Conservation (phyloP, 2,797 vertebrate genomes). For the Varecia variegata region DNA sequence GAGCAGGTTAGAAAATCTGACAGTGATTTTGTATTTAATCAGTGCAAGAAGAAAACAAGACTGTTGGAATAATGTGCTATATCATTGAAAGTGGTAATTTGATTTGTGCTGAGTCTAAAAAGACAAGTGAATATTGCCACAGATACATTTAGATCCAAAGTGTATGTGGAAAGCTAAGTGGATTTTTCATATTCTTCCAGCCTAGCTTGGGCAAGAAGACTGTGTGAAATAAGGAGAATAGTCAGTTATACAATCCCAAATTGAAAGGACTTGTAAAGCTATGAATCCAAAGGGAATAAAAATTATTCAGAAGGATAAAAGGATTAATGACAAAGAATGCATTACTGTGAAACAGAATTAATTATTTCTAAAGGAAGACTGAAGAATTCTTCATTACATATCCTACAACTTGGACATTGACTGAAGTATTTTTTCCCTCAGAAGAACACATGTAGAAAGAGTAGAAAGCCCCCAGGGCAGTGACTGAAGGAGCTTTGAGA, state of each 20-base stretch:
- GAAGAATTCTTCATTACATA: neutral
- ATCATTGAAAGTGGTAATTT: neutral
- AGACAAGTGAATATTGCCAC: neutral
- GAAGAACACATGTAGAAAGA: neutral
- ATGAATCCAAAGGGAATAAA: neutral
- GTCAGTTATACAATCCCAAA: neutral
- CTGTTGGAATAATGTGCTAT: neutral
- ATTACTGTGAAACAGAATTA: neutral
- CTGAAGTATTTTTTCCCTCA: neutral
- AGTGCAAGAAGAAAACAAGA: neutral
- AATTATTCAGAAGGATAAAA: neutral
- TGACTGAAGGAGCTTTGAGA: neutral
- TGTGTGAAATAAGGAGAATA: neutral
- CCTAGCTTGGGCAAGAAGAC: neutral
- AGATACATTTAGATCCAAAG: neutral
- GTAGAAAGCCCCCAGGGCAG: rapidly evolving
- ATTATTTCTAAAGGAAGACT: neutral
- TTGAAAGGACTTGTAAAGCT: neutral
- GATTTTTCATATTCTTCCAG: neutral
- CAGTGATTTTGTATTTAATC: neutral
- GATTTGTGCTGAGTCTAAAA: neutral
- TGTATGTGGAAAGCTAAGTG: neutral
- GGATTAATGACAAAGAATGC: neutral
- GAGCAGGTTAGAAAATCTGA: neutral
- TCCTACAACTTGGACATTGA: neutral